Evolutionary conservation across 2,113 vertebrate genomes (phyloP).

Genomic region (Echinops telfairi): DNA sequence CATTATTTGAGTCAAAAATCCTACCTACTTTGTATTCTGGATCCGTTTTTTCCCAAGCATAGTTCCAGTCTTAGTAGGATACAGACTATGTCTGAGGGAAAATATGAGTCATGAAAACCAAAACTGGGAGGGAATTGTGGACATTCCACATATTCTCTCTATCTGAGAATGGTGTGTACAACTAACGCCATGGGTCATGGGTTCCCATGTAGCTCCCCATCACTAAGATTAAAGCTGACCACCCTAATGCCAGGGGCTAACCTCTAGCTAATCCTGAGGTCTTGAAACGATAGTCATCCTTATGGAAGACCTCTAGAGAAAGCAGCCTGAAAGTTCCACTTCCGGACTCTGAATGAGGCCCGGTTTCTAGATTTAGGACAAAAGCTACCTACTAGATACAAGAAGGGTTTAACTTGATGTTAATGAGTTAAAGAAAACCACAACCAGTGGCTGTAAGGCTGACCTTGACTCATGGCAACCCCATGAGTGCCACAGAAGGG

Average conservation of each 20-base stretch:
- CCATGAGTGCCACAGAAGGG: not conserved
- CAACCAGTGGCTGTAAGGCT: not conserved
- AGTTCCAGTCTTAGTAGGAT: conserved; percentile 45
- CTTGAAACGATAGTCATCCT: conserved; percentile 2
- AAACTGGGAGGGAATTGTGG: conserved; percentile 19
- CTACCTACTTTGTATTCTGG: conserved; percentile 56
- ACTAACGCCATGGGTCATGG: not conserved
- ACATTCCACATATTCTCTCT: conserved; percentile 26
- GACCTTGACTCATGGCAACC: not conserved
- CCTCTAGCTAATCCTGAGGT: conserved; percentile 10
- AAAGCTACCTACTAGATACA: not conserved
- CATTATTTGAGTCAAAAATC: not conserved
- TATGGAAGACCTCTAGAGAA: not conserved
- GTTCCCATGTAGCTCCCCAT: not conserved
- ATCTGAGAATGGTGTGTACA: not conserved
- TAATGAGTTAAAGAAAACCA: not conserved
- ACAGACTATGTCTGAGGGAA: conserved; percentile 55
- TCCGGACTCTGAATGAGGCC: not conserved
- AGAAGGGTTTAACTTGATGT: conserved; percentile 2
- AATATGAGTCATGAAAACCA: conserved; percentile 64
- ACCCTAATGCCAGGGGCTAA: not conserved
- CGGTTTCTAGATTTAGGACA: not conserved
- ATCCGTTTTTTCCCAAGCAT: conserved; percentile 45
- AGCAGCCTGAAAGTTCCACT: not conserved
- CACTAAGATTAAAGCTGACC: conserved; percentile 2